Evolutionary conservation across 2,113 vertebrate species (phyloP), one percentile per base, ranked within the genome.

Genomic region (Poeciliopsis occidentalis): DNA sequence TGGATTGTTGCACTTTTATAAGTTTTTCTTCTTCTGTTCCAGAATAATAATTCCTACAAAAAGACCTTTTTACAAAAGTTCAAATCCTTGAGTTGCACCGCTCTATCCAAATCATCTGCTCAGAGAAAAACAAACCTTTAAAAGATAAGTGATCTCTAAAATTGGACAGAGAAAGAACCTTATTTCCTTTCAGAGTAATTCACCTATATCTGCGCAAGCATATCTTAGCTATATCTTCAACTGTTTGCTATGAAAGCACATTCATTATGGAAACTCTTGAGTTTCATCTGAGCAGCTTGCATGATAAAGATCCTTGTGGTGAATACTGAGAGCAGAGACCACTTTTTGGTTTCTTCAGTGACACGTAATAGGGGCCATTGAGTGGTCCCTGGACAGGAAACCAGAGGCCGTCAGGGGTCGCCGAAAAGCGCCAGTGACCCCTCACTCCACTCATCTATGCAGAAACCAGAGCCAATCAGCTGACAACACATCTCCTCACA

Each of bases 401-500:
- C 78, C 37, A 41, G 86, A 83, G 88, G 86, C 82, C 80, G 60
- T 73, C 77, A 87, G 85, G 90, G 87, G 84, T 90, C 79, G 83
- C 78, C 89, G 89, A 92, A 79, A 90, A 86, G 86, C 83, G 51
- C 89, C 85, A 85, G 70, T 81, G 86, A 89, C 81, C 84, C 88
- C 73, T 90, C 84, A 88, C 86, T 88, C 82, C 87, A 74, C 86
- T 90, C 85, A 84, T 86, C 82, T 90, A 80, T 65, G 85, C 79
- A 74, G 91, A 89, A 87, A 91, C 86, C 74, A 67, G 89, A 91
- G 80, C 85, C 75, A 57, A 68, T 71, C 83, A 80, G 83, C 86
- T 92, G 91, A 93, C 89, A 91, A 86, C 82, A 90, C 89, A 86
- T 90, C 88, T 80, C 85, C 79, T 76, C 85, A 87, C 82, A 89